Conservation (phyloP, 2,888 invertebrate genomes). For the Pantelozetes paolii region DNA sequence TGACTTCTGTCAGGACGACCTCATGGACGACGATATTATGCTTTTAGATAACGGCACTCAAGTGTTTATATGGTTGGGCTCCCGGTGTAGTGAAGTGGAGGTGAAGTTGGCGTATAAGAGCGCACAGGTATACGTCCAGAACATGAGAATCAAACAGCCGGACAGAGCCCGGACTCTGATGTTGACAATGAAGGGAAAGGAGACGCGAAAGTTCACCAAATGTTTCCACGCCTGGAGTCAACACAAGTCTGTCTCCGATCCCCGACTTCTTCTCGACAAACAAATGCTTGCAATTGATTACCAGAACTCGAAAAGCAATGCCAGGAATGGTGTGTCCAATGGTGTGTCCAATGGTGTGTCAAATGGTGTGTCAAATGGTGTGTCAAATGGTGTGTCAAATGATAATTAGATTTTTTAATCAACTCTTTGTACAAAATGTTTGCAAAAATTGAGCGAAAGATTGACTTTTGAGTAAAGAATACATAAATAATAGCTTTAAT, state of each 20-base stretch:
- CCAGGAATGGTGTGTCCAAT: not conserved
- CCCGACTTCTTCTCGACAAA: conserved; percentile 37
- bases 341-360: too few relatives aligned
- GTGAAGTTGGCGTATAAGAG: conserved; percentile 97
- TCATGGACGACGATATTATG: conserved; percentile 99
- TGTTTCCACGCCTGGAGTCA: conserved; percentile 99
- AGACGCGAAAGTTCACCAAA: conserved; percentile 88
- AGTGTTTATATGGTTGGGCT: conserved; percentile 95
- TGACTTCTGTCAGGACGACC: conserved; percentile 96
- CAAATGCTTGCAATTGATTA: conserved; percentile 39
- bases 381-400: too few relatives aligned
- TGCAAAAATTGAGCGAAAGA: too few relatives aligned
- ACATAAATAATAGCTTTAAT: too few relatives aligned
- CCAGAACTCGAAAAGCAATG: conserved; percentile 21
- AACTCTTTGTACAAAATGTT: not conserved
- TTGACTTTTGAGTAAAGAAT: too few relatives aligned
- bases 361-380: too few relatives aligned
- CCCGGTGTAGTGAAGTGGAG: conserved; percentile 95
- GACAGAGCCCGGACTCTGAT: conserved; percentile 84
- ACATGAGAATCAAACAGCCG: conserved; percentile 89
- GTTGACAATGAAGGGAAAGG: conserved; percentile 91
- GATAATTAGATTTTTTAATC: not conserved
- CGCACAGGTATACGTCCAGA: conserved; percentile 97
- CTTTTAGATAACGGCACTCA: conserved; percentile 96
- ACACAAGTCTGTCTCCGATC: conserved; percentile 72